Conservation (phyloP, 2,113 vertebrate genomes). For the Misgurnus anguillicaudatus region DNA sequence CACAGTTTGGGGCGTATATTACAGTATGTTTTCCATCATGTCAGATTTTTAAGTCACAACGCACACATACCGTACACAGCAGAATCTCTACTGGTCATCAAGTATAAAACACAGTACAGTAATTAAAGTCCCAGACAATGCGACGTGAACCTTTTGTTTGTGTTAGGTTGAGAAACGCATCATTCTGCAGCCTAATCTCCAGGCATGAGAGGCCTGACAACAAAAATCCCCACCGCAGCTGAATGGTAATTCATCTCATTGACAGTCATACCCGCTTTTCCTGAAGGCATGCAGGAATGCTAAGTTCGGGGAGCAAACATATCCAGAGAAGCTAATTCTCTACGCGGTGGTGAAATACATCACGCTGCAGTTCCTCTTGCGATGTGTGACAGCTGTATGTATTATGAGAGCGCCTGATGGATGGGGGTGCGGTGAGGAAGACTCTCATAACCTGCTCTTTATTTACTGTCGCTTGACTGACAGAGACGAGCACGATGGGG, state of each 20-base stretch:
- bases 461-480: conserved; percentile 71
- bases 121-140: conserved; percentile 35
- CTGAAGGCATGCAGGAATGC: conserved; percentile 52
- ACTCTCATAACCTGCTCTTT: conserved; percentile 70
- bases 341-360: conserved; percentile 54
- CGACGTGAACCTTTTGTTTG: conserved; percentile 19
- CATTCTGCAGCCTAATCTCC: conserved; percentile 41
- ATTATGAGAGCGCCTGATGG: conserved; percentile 73
- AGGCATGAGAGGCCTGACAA: conserved; percentile 44
- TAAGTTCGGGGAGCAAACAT: conserved; percentile 51
- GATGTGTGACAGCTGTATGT: conserved; percentile 71
- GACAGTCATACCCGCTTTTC: conserved; percentile 49
- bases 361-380: conserved; percentile 48
- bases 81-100: conserved; percentile 6
- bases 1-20: too few relatives aligned
- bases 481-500: conserved; percentile 43
- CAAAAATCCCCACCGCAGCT: conserved; percentile 50
- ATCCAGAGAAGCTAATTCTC: conserved; percentile 58
- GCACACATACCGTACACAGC: too few relatives aligned
- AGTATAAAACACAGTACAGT: background rate
- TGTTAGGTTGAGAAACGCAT: background rate
- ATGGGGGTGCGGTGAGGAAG: conserved; percentile 68
- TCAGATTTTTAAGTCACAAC: too few relatives aligned
- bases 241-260: conserved; percentile 54
- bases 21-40: too few relatives aligned